Evolutionary conservation across 2,797 vertebrate species (phyloP).

Genomic region (Neostethus bicornis): DNA sequence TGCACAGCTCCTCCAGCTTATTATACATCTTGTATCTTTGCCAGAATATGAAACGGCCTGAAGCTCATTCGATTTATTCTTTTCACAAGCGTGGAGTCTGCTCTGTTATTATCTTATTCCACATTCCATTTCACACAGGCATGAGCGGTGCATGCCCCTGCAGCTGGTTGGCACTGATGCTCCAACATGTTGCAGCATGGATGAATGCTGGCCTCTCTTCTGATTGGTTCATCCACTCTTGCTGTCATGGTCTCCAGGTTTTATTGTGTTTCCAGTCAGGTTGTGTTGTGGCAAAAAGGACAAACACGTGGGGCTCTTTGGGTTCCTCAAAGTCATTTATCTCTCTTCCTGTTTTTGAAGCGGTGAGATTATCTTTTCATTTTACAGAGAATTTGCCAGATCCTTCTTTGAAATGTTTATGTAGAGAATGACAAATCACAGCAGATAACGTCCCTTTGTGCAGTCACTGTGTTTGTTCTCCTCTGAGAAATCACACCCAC

Average conservation of each 20-base stretch:
- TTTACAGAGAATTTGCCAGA: conserved; percentile 2
- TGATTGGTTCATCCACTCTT: conserved; percentile 22
- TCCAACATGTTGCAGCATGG: conserved; percentile 42
- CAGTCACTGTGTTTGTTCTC: no score
- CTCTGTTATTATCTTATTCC: conserved; percentile 60
- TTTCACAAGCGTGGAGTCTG: conserved; percentile 2
- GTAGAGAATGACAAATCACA: no score
- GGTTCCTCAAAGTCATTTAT: conserved; percentile 11
- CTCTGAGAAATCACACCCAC: conserved; percentile 3
- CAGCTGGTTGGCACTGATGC: conserved; percentile 43
- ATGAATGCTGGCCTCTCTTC: conserved; percentile 3
- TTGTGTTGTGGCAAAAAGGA: conserved; percentile 5
- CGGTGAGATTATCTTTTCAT: conserved; percentile 2
- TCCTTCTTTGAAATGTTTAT: neutral
- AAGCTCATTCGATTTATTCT: conserved; percentile 21
- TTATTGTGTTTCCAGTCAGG: conserved; percentile 23
- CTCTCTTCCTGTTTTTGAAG: neutral
- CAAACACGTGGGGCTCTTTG: conserved; percentile 3
- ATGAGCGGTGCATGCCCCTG: conserved; percentile 2
- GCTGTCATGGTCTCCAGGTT: conserved; percentile 13
- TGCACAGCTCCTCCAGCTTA: conserved; percentile 39
- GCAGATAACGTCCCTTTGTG: no score
- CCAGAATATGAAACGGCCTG: conserved; percentile 22
- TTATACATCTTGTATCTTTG: conserved; percentile 15
- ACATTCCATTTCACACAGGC: conserved; percentile 53